Percentiles rank a stretch among this genome's conserved stretches.
phyloP scores from a whole-genome alignment of 2,113 vertebrate genomes.

The Mus pahari region DNA sequence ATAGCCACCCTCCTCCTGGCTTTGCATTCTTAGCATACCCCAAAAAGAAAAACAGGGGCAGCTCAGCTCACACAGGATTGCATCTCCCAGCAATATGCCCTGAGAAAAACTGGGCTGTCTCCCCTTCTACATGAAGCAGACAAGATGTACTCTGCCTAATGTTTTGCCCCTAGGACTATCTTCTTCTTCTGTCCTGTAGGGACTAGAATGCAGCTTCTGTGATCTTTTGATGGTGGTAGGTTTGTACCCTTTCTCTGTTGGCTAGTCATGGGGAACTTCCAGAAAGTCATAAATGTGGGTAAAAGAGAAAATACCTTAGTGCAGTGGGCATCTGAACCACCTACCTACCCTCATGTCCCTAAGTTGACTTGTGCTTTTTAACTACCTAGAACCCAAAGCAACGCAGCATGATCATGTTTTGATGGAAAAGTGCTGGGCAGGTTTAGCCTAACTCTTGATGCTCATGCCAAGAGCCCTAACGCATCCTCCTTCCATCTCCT shows the following conservation, averaged over 20 bases:
- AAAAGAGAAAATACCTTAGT: constrained; percentile 18
- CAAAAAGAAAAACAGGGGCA: background rate
- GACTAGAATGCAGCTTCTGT: background rate
- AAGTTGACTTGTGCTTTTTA: constrained; percentile 17
- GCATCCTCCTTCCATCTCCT: background rate
- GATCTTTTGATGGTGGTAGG: background rate
- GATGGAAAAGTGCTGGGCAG: background rate
- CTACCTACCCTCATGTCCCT: background rate
- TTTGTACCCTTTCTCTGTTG: constrained; percentile 27
- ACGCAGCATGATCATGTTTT: background rate
- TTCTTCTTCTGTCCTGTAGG: constrained; percentile 19
- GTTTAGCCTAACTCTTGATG: background rate
- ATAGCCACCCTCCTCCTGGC: background rate
- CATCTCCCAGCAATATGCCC: background rate
- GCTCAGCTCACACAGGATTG: background rate
- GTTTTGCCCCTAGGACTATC: constrained; percentile 18
- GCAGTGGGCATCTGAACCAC: background rate
- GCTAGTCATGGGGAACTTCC: constrained; percentile 11
- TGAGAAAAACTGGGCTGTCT: constrained; percentile 35
- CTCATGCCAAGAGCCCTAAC: constrained; percentile 5
- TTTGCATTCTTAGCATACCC: constrained; percentile 31
- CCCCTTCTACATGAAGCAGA: background rate
- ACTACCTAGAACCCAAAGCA: background rate
- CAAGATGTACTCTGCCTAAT: background rate
- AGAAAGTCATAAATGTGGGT: constrained; percentile 25